Conservation (phyloP, 2,888 invertebrate genomes). For the Creontiades dilutus region DNA sequence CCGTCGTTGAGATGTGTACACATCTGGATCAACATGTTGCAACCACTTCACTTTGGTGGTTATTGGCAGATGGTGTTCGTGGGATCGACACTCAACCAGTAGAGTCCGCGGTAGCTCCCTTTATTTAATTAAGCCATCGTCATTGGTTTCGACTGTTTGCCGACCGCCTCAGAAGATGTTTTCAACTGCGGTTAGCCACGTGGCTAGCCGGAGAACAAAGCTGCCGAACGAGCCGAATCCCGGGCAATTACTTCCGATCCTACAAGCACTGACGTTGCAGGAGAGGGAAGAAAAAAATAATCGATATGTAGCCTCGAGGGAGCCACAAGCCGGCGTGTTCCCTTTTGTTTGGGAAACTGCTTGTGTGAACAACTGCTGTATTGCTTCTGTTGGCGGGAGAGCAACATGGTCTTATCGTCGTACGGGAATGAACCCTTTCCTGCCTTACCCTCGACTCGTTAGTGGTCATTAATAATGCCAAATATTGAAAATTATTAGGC, state of each 20-base stretch:
- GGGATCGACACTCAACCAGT: conserved; percentile 13
- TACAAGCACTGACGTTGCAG: neutral
- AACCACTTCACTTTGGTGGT: neutral
- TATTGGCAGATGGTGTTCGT: neutral
- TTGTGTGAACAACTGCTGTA: conserved; percentile 23
- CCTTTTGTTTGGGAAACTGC: neutral
- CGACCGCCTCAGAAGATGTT: conserved; percentile 1
- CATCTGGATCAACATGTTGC: neutral
- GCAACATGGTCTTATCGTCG: conserved; percentile 10
- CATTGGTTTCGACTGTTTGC: neutral
- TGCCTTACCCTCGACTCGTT: neutral
- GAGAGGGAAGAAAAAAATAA: neutral
- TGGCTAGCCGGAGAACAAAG: neutral
- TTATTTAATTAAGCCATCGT: conserved; percentile 20
- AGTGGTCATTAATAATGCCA: conserved; percentile 1
- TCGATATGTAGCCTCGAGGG: neutral
- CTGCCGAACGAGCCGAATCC: neutral
- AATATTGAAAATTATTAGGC: conserved; percentile 19
- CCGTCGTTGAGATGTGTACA: neutral
- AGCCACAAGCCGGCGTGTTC: conserved; percentile 16
- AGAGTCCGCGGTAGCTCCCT: neutral
- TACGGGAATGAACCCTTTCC: neutral
- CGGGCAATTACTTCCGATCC: conserved; percentile 18
- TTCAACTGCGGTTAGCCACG: neutral
- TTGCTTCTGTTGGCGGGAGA: conserved; percentile 2